Percentiles rank a stretch among this genome's conserved stretches.
phyloP scores from a whole-genome alignment of 1,140 invertebrate species.

The Probaryconus sp. region DNA sequence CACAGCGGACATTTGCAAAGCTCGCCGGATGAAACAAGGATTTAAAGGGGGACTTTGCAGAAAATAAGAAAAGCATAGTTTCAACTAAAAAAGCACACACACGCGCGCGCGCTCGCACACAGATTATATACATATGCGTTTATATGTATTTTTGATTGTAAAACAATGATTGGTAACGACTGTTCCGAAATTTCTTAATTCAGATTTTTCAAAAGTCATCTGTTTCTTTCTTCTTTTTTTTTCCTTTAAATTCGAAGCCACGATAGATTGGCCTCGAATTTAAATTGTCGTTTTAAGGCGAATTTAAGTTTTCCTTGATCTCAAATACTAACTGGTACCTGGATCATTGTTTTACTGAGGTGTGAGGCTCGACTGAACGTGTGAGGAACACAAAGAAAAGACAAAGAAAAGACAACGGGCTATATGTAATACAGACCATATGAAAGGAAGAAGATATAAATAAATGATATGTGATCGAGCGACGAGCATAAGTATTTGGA shows the following conservation, averaged over 20 bases:
- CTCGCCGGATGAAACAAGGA: constrained; percentile 45
- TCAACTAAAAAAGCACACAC: constrained; percentile 62
- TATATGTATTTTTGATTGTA: constrained; percentile 65
- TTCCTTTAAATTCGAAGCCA: no score
- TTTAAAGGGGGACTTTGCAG: constrained; percentile 46
- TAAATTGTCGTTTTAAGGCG: no score
- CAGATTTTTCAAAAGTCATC: no score
- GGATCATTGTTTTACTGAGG: no score
- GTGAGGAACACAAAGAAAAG: constrained; percentile 55
- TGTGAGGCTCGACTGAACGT: constrained; percentile 42
- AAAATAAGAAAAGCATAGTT: constrained; percentile 60
- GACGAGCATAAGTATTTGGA: constrained; percentile 74
- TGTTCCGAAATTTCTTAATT: constrained; percentile 39
- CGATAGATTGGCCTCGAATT: no score
- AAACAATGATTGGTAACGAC: constrained; percentile 21
- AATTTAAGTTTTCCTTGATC: no score
- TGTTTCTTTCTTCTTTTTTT: no score
- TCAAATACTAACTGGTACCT: no score
- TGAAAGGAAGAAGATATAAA: constrained; percentile 73
- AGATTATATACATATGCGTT: constrained; percentile 56
- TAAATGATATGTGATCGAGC: constrained; percentile 74
- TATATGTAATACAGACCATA: constrained; percentile 70
- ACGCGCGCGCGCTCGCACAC: constrained; percentile 56
- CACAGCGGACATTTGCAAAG: no score
- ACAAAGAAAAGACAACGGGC: constrained; percentile 66